Conservation (phyloP, 2,888 invertebrate genomes). For the Drosophila paucipuncta region DNA sequence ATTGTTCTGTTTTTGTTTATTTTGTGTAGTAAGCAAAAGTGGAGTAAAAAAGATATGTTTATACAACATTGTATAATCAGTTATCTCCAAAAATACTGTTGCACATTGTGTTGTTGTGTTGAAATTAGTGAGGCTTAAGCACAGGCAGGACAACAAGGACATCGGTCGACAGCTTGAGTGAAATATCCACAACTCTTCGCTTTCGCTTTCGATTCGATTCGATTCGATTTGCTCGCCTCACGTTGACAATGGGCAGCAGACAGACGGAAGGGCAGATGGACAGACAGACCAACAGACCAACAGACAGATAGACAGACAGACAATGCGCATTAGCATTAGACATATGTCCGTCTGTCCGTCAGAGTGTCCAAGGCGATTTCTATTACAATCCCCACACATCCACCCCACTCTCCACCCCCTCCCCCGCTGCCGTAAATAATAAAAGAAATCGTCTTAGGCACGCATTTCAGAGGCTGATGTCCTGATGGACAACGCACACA, state of each 20-base stretch:
- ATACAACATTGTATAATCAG: background rate
- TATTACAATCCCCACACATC: slow-evolving; percentile 47
- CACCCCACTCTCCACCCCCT: background rate
- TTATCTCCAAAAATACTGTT: slow-evolving; percentile 8
- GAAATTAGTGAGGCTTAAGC: slow-evolving; percentile 55
- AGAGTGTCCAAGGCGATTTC: slow-evolving; percentile 47
- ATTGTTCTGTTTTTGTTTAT: background rate
- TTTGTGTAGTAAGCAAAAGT: background rate
- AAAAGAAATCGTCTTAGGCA: slow-evolving; percentile 82
- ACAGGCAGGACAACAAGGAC: slow-evolving; percentile 11
- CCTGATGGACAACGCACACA: slow-evolving; percentile 71
- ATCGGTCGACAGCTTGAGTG: slow-evolving; percentile 47
- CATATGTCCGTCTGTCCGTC: slow-evolving; percentile 53
- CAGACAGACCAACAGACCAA: background rate
- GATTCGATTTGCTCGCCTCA: slow-evolving; percentile 29
- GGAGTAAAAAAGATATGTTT: background rate
- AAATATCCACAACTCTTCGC: slow-evolving; percentile 67
- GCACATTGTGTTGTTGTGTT: slow-evolving; percentile 23
- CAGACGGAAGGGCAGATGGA: background rate
- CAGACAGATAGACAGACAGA: slow-evolving; percentile 31
- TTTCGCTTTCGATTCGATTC: slow-evolving; percentile 3
- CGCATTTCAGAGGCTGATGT: slow-evolving; percentile 64
- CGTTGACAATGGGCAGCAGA: slow-evolving; percentile 56
- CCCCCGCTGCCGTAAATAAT: slow-evolving; percentile 71
- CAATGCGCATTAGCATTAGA: slow-evolving; percentile 73